Base-by-base conservation (phyloP, 2,113 vertebrate genomes). In the Sterna hirundo region DNA sequence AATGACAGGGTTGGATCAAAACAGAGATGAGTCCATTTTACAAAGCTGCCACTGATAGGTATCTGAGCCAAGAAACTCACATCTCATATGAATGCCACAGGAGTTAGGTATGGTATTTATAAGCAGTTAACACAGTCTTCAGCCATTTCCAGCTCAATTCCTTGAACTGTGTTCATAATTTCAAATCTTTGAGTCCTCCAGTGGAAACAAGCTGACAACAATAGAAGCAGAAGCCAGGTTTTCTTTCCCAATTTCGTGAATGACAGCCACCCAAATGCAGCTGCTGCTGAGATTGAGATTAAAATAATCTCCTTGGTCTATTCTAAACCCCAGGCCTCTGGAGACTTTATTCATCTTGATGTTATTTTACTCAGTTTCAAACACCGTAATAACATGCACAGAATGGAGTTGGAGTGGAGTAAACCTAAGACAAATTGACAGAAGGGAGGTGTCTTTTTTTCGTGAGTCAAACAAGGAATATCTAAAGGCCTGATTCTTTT, bases 401-500 rank as follows among this genome's bases (percentile, higher is more conserved):
- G 64, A 60, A 21, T 14, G 22, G n/a, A 32, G 21, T 3, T 34
- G 18, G 15, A 1, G 4, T 2, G 1, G 2, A 11, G 9, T 49
- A 70, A 94, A 26, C 34, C 23, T 66, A 30, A 75, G 51, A 26
- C 8, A 61, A 78, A 66, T 21, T 49, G 46, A 11, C 2, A 71
- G 44, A 83, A 88, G 30, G 11, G 6, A 86, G 5, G 11, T 61
- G 13, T 88, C 25, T 4, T 12, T 32, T 38, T 62, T 85, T 29
- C 5, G 10, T 13, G 46, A 84, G 15, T 61, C 19, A 80, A 42
- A 80, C 1, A 55, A 72, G 15, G 36, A 77, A 27, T 69, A 16
- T 17, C 18, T 55, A 46, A 46, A 83, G 29, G 10, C 7, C 0
- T 5, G 10, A 21, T 30, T 55, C 3, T 83, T 89, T 81, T 36